These are phyloP conservation scores for Drosophila kuntzei DNA, from an alignment of 2,888 invertebrate genomes.

Conservation along the genomic window DNA sequence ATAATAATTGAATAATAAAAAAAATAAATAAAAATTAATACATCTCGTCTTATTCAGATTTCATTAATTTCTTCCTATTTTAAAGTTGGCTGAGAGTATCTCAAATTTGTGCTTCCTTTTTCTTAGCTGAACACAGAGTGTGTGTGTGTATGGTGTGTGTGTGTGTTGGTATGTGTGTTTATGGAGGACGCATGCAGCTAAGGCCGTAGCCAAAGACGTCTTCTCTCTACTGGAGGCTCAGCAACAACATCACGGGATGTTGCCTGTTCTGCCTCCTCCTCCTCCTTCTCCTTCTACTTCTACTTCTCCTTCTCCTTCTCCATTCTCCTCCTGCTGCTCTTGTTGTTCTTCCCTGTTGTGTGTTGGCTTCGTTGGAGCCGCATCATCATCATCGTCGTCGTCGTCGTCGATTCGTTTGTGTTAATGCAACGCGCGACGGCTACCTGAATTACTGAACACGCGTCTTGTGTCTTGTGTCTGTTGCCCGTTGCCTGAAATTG, in stretches of 20 bases:
- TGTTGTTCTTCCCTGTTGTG: constrained; percentile 4
- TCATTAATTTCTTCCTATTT: not conserved
- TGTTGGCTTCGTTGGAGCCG: constrained; percentile 56
- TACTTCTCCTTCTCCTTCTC: not conserved
- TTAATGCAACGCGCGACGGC: constrained; percentile 84
- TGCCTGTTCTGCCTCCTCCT: constrained; percentile 34
- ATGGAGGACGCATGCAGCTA: constrained; percentile 59
- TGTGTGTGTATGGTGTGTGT: constrained; percentile 6
- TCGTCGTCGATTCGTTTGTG: constrained; percentile 79
- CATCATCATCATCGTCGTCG: constrained; percentile 34
- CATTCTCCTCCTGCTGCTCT: constrained; percentile 11
- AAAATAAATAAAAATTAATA: too few relatives aligned
- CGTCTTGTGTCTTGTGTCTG: constrained; percentile 83
- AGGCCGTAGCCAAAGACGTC: constrained; percentile 70
- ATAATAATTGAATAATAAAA: too few relatives aligned
- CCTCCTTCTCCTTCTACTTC: not conserved
- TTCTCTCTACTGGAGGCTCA: constrained; percentile 52
- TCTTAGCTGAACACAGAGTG: constrained; percentile 10
- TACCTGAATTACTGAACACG: constrained; percentile 85
- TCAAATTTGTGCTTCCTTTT: constrained; percentile 2
- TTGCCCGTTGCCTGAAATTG: constrained; percentile 70
- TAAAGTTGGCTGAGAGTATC: constrained; percentile 31
- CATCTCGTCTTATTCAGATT: too few relatives aligned
- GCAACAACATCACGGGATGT: constrained; percentile 44
- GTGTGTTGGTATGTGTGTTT: constrained; percentile 52